A percentile compares a stretch with the other conserved stretches of the same genome.
Evolutionary conservation across 2,888 invertebrate genomes (phyloP).

Genomic region (Tenthredo amoena): DNA sequence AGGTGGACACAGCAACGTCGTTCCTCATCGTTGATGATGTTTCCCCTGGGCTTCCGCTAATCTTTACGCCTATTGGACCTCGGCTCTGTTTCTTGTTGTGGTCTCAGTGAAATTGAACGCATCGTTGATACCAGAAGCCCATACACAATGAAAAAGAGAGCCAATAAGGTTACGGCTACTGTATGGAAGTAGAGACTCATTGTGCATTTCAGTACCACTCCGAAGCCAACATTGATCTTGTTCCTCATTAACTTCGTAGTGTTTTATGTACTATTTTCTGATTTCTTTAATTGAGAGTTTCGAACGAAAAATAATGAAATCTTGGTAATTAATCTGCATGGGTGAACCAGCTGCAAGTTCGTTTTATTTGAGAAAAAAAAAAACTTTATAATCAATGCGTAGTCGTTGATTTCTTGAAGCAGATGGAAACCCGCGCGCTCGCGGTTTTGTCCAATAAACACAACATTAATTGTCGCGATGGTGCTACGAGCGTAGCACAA

Average conservation of each 20-base stretch:
- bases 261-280: background rate
- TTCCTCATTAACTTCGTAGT: background rate
- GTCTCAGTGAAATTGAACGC: slow-evolving; percentile 24
- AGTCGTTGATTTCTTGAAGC: slow-evolving; percentile 23
- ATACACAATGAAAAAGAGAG: slow-evolving; percentile 13
- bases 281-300: background rate
- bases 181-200: slow-evolving; percentile 25
- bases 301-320: background rate
- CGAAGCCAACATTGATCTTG: background rate
- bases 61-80: slow-evolving; percentile 57
- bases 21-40: slow-evolving; percentile 76
- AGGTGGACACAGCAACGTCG: slow-evolving; percentile 76
- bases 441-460: slow-evolving; percentile 55
- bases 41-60: slow-evolving; percentile 60
- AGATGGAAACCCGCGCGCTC: background rate
- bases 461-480: slow-evolving; percentile 62
- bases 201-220: background rate
- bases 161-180: slow-evolving; percentile 6
- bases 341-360: background rate
- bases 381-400: slow-evolving; percentile 8
- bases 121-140: slow-evolving; percentile 1
- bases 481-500: slow-evolving; percentile 59
- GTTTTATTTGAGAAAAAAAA: slow-evolving; percentile 1
- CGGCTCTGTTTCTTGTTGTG: background rate
- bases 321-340: background rate